Evolutionary conservation across 92 coral and sea anemone species (phyloP), one percentile per base, ranked within the genome.

Genomic region (Epizoanthus fatuus): DNA sequence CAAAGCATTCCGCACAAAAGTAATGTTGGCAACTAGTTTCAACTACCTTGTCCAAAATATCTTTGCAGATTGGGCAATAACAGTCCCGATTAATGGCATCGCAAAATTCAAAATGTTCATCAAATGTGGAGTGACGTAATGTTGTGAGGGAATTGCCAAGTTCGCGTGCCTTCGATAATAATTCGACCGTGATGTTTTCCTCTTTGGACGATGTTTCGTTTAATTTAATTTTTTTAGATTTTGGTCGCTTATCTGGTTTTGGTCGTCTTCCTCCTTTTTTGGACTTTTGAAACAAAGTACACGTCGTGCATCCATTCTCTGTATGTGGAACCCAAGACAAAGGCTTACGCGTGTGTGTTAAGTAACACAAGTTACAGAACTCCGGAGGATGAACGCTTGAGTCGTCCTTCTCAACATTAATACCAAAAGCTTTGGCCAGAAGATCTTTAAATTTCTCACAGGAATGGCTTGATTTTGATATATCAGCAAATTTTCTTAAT

Each of bases 341-440:
- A 60, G 66, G 5, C 32, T 60, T 3, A 20, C 35, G 66, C 66
- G 3, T n/a, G 35, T n/a, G 66, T 60, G 66, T 60, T 20, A 60
- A 60, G 35, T 60, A 19, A 19, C 66, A 60, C 66, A 60, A 60
- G 66, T 60, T 60, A 20, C 66, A 60, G 66, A 60, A 60, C 37
- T 60, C 20, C 2, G 66, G 6, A n/a, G 66, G 66, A 19, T 60
- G 66, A 7, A 60, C 8, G 3, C 3, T 60, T 19, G 66, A 20
- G 66, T 60, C 38, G 66, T 60, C 66, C 6, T 62, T 62, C 67
- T 62, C 67, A 5, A 62, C 67, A 22, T 62, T 35, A 62, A 62
- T 62, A 3, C 17, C 13, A 2, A 5, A 25, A 0, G 38, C 19
- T 25, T 12, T 63, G 14, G 13, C 68, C 3, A 63, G 68, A 63